Evolutionary conservation across 2,888 invertebrate species (phyloP), one percentile per base, ranked within the genome.

Genomic region (Pseudanteris insignis): DNA sequence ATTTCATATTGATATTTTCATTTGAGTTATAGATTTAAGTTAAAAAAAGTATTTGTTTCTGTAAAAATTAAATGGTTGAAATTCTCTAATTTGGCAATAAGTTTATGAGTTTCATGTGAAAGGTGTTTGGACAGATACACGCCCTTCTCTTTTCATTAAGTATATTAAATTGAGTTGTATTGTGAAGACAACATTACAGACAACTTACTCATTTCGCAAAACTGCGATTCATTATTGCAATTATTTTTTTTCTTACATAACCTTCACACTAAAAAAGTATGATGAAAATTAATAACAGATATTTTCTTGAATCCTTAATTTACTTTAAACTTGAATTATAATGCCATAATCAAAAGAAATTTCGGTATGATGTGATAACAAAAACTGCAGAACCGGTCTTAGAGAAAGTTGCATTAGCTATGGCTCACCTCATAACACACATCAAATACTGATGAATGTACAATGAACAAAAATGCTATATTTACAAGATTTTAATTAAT

Each of bases 381-480:
- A 51, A 46, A 46, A 38, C 11, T 24, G 40, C 38, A 40, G 21
- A 59, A 59, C 59, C 59, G 59, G 59, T 59, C 47, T 59, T 59
- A 59, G 51, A 53, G 59, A 59, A 59, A 59, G 59, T 58, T 58
- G 50, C 32, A 44, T 53, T 59, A 59, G 44, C 11, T 6, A 28
- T 21, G 24, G 30, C 41, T 14, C 10, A 29, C 28, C 10, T 41
- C 10, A 24, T 26, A 57, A 47, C 36, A 32, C 24, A 48, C 10
- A 30, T 24, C 11, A 12, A 15, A 36, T 48, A 36, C 18, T 11
- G 10, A 34, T 47, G 29, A 34, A 47, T 41, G 40, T 36, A 47
- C 14, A 47, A 41, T 21, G 34, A n/a, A 28, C 9, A 33, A 44
- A 54, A 54, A 37, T 38, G 29, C 32, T 38, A 33, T 37, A 54